Base-by-base conservation (phyloP, 2,888 invertebrate genomes). In the Drosophila melanosoma region DNA sequence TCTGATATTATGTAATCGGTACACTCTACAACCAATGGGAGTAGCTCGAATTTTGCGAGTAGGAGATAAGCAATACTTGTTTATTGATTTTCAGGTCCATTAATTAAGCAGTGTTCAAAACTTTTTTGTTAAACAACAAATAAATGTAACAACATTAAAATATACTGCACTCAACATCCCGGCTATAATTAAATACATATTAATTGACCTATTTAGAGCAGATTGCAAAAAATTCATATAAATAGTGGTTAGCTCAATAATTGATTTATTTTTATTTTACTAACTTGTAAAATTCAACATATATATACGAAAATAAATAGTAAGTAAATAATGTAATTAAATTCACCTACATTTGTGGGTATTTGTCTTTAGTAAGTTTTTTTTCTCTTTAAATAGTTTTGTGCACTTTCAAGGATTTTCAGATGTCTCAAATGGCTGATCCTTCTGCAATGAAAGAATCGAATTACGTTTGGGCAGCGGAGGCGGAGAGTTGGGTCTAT, bases 391-490 rank as follows among this genome's bases (percentile, higher is more conserved):
- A 23, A 32, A 33, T 12, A 6, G 20, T 15, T 59, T 36, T 12
- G 20, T n/a, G 10, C 0, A 15, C 17, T 12, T 42, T 52, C 23
- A 12, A 3, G 29, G 40, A 29, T 7, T 56, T 33, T 68, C 38
- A 7, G 10, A 15, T 36, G 38, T 17, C 12, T 40, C 32, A 8
- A 52, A 35, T 32, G 52, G 64, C 42, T 52, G 48, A 6, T 73
- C 79, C 56, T 60, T 12, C 5, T 17, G 15, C 6, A 79, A 32
- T 0, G 70, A 75, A 12, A 56, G 26, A 33, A 26, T 71, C 12
- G 89, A 87, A 38, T 92, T 92, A 8, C 92, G 88, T 72, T 92
- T 92, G 0, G 92, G 92, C 54, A 92, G 62, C 2, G 92, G 92
- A 17, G 92, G 92, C 12, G 92, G 92, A 7, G 88, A 83, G 8